Base-by-base conservation (phyloP, 2,797 vertebrate genomes). In the Melanotaenia pygmaea region DNA sequence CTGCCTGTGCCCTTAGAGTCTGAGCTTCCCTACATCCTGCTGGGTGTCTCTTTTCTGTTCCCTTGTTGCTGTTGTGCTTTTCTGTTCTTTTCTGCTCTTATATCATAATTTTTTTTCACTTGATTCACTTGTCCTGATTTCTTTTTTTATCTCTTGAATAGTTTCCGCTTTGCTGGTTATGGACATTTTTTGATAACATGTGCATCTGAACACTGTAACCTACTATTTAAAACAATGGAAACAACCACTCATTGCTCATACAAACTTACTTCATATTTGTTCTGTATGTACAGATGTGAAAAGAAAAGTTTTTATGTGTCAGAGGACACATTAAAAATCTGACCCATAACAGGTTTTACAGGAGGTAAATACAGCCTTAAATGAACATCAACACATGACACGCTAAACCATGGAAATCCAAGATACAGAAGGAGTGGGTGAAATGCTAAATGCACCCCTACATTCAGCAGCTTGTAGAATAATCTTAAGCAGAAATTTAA, bases 21-120 rank as follows among this genome's bases (percentile, higher is more conserved):
- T 54, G 77, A 74, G 59, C 69, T 67, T 2, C 0, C 20, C 74
- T 65, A 30, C 76, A 40, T 74, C 74, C 66, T 80, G 60, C 77
- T 83, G 76, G 32, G 62, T 60, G 24, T 63, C 47, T 61, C 28
- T 43, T 45, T 35, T 63, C 58, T 74, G 1, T 26, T 86, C 35
- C 71, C 79, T 64, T 67, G 50, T 45, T 74, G 62, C 51, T 12
- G 8, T 64, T 37, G 69, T 61, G 63, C 54, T 64, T 65, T 66
- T 64, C 63, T 28, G 5, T 59, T 73, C 64, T 54, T 5, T 60
- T 12, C 72, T 67, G 32, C 28, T 64, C 38, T 65, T 66, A 30
- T 28, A 5, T 63, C 59, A 35, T 35, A 30, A 16, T 70, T 68
- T 70, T 28, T n/a, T 50, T 58, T 72, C 45, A 53, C 57, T 64